Percentiles rank a stretch among this genome's conserved stretches.
These are phyloP conservation scores for Ictidomys tridecemlineatus DNA, from an alignment of 2,113 vertebrate species.

Conservation along the genomic window DNA sequence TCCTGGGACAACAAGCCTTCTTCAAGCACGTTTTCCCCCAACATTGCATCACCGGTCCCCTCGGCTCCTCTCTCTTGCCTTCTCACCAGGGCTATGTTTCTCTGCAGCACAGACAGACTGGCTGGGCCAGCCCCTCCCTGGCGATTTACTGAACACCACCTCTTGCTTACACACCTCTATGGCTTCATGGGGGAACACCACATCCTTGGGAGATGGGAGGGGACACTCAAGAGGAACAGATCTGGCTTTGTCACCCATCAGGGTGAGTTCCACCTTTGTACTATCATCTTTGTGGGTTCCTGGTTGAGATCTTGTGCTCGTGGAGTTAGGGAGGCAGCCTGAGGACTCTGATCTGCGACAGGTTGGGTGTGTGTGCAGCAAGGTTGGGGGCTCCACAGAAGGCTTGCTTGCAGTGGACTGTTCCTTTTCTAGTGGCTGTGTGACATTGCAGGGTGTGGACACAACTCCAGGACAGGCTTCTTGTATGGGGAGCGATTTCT, in stretches of 20 bases:
- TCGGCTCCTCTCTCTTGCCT: conserved; percentile 36
- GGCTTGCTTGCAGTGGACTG: conserved; percentile 16
- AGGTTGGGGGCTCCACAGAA: neutral
- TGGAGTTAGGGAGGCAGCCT: conserved; percentile 18
- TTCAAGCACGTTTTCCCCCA: neutral
- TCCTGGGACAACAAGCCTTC: conserved; percentile 45
- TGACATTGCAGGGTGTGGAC: rapidly evolving
- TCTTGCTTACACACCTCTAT: neutral
- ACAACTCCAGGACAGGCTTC: neutral
- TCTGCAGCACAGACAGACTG: neutral
- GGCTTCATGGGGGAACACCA: rapidly evolving
- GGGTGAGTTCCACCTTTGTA: conserved; percentile 76
- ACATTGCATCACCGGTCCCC: neutral
- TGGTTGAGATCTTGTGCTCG: rapidly evolving
- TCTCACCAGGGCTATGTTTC: conserved; percentile 44
- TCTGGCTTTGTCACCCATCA: neutral
- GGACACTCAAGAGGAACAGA: conserved; percentile 48
- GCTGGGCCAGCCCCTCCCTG: neutral
- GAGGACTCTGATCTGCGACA: conserved; percentile 66
- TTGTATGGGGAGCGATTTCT: neutral
- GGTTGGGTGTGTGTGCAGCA: neutral
- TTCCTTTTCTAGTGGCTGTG: conserved; percentile 5
- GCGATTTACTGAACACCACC: rapidly evolving
- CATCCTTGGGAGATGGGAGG: neutral
- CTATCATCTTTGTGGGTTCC: conserved; percentile 71